These are phyloP conservation scores for Cephus nigrinus DNA, from an alignment of 2,888 invertebrate species.

Conservation along the genomic window DNA sequence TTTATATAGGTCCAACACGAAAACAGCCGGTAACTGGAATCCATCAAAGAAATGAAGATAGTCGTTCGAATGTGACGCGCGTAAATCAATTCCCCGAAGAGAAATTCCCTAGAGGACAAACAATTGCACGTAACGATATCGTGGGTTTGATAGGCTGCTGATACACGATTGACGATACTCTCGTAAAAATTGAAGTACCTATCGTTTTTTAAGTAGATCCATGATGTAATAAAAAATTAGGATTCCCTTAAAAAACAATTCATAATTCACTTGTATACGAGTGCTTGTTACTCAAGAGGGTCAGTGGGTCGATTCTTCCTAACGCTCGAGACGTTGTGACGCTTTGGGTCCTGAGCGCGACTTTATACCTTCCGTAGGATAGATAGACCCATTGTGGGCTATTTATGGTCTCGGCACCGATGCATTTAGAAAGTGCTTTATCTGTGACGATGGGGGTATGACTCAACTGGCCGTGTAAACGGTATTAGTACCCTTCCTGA, in stretches of 20 bases:
- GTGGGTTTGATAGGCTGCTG: not conserved
- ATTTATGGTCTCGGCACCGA: constrained; percentile 48
- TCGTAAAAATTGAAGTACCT: not conserved
- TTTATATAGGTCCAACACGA: not conserved
- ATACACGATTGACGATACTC: not conserved
- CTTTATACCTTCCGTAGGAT: constrained; percentile 24
- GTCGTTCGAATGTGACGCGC: not conserved
- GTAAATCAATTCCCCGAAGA: not conserved
- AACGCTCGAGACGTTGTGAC: not conserved
- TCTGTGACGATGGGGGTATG: constrained; percentile 47
- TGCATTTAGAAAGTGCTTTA: constrained; percentile 58
- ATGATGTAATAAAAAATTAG: not conserved
- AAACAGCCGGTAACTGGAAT: not conserved
- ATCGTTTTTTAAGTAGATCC: not conserved
- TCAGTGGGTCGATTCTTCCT: not conserved
- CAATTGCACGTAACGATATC: not conserved
- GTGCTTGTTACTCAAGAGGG: not conserved
- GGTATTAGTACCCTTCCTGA: constrained; percentile 31
- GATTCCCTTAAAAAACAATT: not conserved
- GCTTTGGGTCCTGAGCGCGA: constrained; percentile 19
- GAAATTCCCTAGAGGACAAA: not conserved
- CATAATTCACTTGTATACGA: not conserved
- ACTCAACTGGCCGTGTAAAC: constrained; percentile 50
- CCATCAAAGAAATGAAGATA: not conserved
- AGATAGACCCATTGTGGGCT: constrained; percentile 51